Conservation (phyloP, 2,888 invertebrate species). For the Calliscelio sp. region DNA sequence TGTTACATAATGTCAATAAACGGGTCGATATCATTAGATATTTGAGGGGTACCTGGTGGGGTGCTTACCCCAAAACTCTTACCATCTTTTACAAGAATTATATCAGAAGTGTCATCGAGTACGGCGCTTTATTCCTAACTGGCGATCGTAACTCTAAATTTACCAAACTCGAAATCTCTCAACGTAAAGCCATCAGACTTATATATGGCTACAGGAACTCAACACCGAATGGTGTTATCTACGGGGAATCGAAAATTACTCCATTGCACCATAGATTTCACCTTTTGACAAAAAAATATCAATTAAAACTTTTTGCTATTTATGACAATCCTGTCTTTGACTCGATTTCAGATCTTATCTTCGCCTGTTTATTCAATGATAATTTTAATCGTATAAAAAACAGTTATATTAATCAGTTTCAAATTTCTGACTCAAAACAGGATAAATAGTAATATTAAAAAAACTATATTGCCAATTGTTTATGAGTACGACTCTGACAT, state of each 20-base stretch:
- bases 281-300: neutral
- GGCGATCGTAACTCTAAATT: neutral
- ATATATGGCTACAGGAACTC: neutral
- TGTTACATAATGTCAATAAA: neutral
- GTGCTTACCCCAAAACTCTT: slow-evolving; percentile 7
- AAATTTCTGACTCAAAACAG: neutral
- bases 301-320: slow-evolving; percentile 6
- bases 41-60: slow-evolving; percentile 16
- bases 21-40: slow-evolving; percentile 2
- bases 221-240: neutral
- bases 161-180: neutral
- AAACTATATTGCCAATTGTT: too few species aligned
- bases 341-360: neutral
- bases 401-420: neutral
- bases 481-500: too few species aligned
- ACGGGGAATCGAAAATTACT: neutral
- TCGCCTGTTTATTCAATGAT: neutral
- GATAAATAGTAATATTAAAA: too few species aligned
- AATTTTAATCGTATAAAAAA: too few species aligned
- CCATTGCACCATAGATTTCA: too few species aligned
- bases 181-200: neutral
- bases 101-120: slow-evolving; percentile 1
- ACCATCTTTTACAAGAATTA: neutral
- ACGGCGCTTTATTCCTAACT: neutral
- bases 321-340: slow-evolving; percentile 13